phyloP scores from a whole-genome alignment of 2,797 vertebrate genomes.

The Lerista edwardsae region DNA sequence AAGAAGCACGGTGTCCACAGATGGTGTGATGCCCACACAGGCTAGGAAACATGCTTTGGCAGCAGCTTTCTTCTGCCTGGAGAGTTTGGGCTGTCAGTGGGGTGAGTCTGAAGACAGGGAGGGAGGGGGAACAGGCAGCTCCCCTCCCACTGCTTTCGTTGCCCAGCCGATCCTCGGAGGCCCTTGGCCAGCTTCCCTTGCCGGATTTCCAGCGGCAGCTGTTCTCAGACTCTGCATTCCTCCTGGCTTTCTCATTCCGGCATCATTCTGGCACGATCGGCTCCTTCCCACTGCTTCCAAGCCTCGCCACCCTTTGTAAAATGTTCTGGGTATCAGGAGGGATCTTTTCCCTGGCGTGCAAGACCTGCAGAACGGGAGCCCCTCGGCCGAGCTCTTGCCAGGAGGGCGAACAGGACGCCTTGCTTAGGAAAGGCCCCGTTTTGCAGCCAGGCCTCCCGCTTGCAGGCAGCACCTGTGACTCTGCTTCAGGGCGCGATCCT shows the following conservation, averaged over 20 bases:
- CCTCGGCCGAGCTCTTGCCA: constrained; percentile 38
- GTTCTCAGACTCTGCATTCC: constrained; percentile 87
- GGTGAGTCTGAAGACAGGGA: background rate
- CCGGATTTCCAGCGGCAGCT: constrained; percentile 90
- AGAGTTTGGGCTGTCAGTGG: background rate
- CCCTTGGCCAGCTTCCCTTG: constrained; percentile 43
- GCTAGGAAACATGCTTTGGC: background rate
- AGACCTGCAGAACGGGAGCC: constrained; percentile 71
- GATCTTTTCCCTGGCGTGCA: constrained; percentile 81
- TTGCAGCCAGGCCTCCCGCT: too few species aligned
- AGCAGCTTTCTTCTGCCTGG: background rate
- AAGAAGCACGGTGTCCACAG: too few species aligned
- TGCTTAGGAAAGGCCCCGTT: too few species aligned
- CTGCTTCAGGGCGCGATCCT: too few species aligned
- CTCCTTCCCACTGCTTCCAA: constrained; percentile 89
- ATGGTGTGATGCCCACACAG: too few species aligned
- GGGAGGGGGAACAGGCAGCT: background rate
- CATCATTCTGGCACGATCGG: constrained; percentile 84
- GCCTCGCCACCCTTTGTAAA: constrained; percentile 86
- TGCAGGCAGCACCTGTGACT: too few species aligned
- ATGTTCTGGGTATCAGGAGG: constrained; percentile 85
- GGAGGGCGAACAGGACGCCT: background rate
- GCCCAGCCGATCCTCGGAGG: constrained; percentile 49
- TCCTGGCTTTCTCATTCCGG: constrained; percentile 89
- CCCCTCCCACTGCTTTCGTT: background rate